phyloP scores from a whole-genome alignment of 92 coral and sea anemone species.

The Paramuricea clavata region DNA sequence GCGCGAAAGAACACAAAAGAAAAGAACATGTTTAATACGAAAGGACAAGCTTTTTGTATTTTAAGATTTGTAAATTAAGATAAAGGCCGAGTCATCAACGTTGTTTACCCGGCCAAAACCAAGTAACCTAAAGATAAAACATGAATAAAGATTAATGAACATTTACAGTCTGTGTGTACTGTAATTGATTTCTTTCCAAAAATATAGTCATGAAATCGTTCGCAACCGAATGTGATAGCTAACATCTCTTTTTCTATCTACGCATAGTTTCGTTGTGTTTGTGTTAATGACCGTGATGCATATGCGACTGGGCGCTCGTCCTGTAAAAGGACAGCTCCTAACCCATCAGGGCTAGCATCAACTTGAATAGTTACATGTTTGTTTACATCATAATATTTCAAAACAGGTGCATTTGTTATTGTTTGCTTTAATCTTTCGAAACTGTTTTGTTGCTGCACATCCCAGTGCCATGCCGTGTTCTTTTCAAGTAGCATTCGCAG shows the following conservation, averaged over 20 bases:
- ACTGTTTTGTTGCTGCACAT: background rate
- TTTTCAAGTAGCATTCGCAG: background rate
- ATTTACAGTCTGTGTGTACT: conserved; percentile 3
- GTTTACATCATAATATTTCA: conserved; percentile 23
- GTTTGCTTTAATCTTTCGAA: background rate
- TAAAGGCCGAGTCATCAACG: no score
- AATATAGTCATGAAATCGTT: conserved; percentile 13
- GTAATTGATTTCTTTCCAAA: conserved; percentile 15
- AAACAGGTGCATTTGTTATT: conserved; percentile 4
- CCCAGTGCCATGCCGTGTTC: conserved; percentile 4
- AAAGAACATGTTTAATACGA: no score
- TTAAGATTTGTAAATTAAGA: no score
- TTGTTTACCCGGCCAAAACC: no score
- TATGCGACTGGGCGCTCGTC: background rate
- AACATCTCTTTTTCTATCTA: conserved; percentile 16
- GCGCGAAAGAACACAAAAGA: no score
- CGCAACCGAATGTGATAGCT: conserved; percentile 8
- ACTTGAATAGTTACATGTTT: conserved; percentile 27
- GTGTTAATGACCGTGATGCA: conserved; percentile 19
- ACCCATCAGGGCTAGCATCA: conserved; percentile 33
- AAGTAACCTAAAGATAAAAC: no score
- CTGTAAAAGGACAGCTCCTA: background rate
- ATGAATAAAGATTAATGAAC: background rate
- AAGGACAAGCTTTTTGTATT: no score
- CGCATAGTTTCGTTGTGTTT: background rate